These are phyloP conservation scores for Dryobotodes eremita DNA, from an alignment of 2,888 invertebrate species.

Conservation along the genomic window DNA sequence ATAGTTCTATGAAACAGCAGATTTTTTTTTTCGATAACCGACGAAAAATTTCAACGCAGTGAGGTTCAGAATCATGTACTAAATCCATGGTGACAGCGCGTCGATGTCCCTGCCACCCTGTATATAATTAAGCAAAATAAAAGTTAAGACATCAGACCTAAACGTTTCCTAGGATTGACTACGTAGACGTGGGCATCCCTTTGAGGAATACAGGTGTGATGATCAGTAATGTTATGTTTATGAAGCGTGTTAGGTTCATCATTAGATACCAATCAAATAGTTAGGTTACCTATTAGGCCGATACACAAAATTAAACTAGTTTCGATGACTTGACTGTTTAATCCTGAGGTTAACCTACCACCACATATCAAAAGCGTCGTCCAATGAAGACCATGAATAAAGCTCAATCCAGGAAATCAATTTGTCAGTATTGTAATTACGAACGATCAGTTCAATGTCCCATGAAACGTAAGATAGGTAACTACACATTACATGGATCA, in stretches of 20 bases:
- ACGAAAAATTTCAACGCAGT: too few species aligned
- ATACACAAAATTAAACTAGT: not conserved
- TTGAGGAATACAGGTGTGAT: too few species aligned
- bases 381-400: not conserved
- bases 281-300: not conserved
- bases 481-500: conserved; percentile 72
- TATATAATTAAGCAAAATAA: not conserved
- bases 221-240: not conserved
- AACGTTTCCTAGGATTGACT: not conserved
- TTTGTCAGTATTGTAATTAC: conserved; percentile 40
- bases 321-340: not conserved
- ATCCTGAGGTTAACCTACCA: not conserved
- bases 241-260: not conserved
- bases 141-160: not conserved
- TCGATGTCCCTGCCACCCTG: too few species aligned
- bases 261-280: not conserved
- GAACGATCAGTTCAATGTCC: conserved; percentile 63
- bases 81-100: too few species aligned
- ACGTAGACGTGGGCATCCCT: not conserved
- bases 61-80: too few species aligned
- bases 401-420: conserved; percentile 58
- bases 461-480: conserved; percentile 65
- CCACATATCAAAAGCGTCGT: not conserved
- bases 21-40: too few species aligned
- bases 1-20: too few species aligned